Base-by-base conservation (phyloP, 2,888 invertebrate species). In the Podotricha telesiphe region DNA sequence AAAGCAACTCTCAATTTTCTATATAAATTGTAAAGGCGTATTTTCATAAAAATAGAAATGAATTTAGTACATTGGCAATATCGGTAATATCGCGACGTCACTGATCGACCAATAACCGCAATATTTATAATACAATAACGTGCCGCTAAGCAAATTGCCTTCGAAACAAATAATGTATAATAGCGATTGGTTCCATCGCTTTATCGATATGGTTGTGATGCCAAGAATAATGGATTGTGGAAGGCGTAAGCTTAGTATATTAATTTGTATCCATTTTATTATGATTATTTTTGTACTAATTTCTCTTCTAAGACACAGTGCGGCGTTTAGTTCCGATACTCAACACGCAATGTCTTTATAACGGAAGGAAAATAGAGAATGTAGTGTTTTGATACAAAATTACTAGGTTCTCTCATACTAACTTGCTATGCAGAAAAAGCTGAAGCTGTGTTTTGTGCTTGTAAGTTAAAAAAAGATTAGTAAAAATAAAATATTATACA, bases 61-160 rank as follows among this genome's bases (percentile, higher is more conserved):
- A 62, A 48, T 62, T 48, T 37, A 50, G 37, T 37, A 59, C 11
- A 62, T 37, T 15, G 48, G 65, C 37, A 61, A 73, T 69, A 71
- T 71, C 67, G 51, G 69, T 67, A 75, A 75, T 73, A 70, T 72
- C 74, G 72, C 70, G 74, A 75, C 68, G 69, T 67, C 65, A 71
- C 71, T 69, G 70, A 67, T 73, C 69, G n/a, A 56, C 68, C 70
- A 73, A 73, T 74, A 73, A 72, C 65, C 42, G 62, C 56, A 68
- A 67, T 72, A 58, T 70, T 67, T 67, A 71, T 71, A 65, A 69
- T 66, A 65, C 71, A 69, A 70, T 67, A 56, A 65, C 59, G 67
- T 65, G 70, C 62, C 67, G 62, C 48, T 67, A 42, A 65, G 61
- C 65, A 72, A 72, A 75, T 73, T 73, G 73, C 70, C 66, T 69